Evolutionary conservation across 1,140 invertebrate species (phyloP), one percentile per base, ranked within the genome.

Genomic region (Ephestia elutella): DNA sequence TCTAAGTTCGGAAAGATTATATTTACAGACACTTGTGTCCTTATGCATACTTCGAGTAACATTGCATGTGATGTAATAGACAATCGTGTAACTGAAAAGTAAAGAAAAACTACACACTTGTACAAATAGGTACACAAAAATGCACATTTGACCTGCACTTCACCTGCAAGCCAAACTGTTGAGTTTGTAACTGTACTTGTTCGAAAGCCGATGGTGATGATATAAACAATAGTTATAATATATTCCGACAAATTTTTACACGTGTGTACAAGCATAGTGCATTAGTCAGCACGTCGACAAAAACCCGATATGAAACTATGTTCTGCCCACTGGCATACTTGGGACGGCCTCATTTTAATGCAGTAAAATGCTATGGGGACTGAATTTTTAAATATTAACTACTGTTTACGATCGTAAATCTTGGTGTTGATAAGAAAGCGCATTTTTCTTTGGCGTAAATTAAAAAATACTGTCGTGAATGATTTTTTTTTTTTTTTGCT

Each of bases 241-340:
- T 58, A 56, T 60, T 63, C 55, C 17, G 55, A 68, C 66, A 65
- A 68, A 68, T 68, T 62, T 61, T 63, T 60, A 68, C 66, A 65
- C 32, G 19, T 65, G 66, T 68, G 58, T 64, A 68, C 66, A 68
- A 49, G 63, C 28, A 49, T 68, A 53, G 53, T 59, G 62, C 66
- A 68, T 68, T 68, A 68, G 66, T 53, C 50, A 53, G 50, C 50
- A 53, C 13, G 19, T n/a, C 21, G 13, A 25, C 28, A 20, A n/a
- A 53, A 53, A 53, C 50, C 13, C 13, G 50, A 53, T 53, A 53
- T 25, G 50, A 53, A 53, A 53, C 49, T 25, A 53, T 53, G 50
- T 53, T 25, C 49, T 13, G 21, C 13, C 19, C 20, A 25, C 50
- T n/a, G 20, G 9, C 21, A 53, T 11, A 50, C 9, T 50, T 50